Evolutionary conservation across 1,140 invertebrate species (phyloP), one percentile per base, ranked within the genome.

Genomic region (Microplitis mediator): DNA sequence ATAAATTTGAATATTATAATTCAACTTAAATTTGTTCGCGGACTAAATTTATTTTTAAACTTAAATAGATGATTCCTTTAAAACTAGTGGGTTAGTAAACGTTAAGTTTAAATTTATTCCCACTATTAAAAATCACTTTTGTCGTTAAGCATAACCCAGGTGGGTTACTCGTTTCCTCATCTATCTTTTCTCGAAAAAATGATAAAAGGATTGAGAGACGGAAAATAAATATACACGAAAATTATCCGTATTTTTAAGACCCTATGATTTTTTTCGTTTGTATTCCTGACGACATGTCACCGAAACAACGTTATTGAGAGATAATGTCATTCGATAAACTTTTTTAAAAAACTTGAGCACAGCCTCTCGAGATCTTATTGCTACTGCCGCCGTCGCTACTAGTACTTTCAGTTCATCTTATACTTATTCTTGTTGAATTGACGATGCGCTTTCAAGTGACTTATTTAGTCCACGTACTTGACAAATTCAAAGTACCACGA

Each of bases 81-180:
- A 45, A 11, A 45, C 11, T 45, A 45, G 6, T 6, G 11, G 39
- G 39, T 45, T 11, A 45, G 39, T 45, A 45, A 11, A 45, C 39
- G 39, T 45, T 9, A 45, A 6, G 39, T 45, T 45, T 45, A 11
- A 69, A 69, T 69, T 69, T 69, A 69, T 69, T 69, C 60, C 67
- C 32, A 6, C 67, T 69, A 69, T 69, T 60, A 69, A 69, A 69
- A 16, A 35, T 35, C 67, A 61, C 67, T 69, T 69, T 69, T 45
- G 31, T 69, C 56, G 32, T 60, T 61, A 34, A 31, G 31, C 11
- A 9, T 5, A 45, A 11, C 39, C 11, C 11, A 45, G 11, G 6
- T 45, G 39, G 11, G 11, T 6, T 6, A 45, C 39, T 45, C 39
- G 23, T 23, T 23, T 45, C 39, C 39, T 45, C 39, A 6, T 45